Evolutionary conservation across 1,140 invertebrate species (phyloP), one percentile per base, ranked within the genome.

Genomic region (Hetaerina americana): DNA sequence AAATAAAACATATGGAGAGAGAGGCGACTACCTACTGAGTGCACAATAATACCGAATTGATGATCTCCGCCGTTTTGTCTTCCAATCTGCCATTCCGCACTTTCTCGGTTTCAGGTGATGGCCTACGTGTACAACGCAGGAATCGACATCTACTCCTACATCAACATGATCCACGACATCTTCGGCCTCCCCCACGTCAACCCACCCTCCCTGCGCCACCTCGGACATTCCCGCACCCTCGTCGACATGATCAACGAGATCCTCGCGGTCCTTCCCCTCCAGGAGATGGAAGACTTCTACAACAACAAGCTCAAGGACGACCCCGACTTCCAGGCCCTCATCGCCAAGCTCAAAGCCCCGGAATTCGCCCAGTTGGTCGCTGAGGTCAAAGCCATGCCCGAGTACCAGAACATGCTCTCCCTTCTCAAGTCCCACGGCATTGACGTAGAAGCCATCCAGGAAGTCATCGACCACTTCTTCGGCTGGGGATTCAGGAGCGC

Each of bases 241-340:
- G 22, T 57, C 15, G 40, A 57, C 40, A 57, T 57, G 40, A 57
- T 57, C 40, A 57, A 75, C 5, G 77, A 79, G 40, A 66, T 80
- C 0, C 71, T 72, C 69, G 72, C 75, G 6, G 5, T 77, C n/a
- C 40, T 79, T 22, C 79, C 79, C 2, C 6, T 73, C 0, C 68
- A 78, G 0, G 26, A 78, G 26, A 74, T 79, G 12, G 40, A 76
- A 22, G 73, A 70, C 18, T 69, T 79, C n/a, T 76, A 76, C 70
- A 0, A 75, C 0, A 15, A 78, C 10, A 80, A 80, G 72, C 6
- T 78, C 0, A 26, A 69, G 0, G 75, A 22, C 8, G 76, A 75
- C 5, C 27, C 70, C 22, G 71, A 66, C 5, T 80, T 79, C 27
- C 66, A 49, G 0, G 29, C 72, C 0, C 74, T 79, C 6, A 40